Conservation (phyloP, 2,113 vertebrate species). For the Motacilla alba region DNA sequence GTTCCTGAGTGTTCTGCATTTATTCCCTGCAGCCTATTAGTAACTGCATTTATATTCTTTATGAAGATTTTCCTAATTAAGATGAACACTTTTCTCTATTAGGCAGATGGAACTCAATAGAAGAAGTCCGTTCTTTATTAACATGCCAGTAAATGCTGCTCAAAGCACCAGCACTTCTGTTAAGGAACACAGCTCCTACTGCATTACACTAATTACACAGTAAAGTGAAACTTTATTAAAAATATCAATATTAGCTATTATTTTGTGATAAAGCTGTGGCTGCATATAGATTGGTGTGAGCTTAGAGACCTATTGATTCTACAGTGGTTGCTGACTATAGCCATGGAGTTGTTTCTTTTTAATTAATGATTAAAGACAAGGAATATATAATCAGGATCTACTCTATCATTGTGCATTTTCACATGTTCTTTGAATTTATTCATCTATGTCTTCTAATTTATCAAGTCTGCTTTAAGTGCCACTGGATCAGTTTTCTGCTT, state of each 20-base stretch:
- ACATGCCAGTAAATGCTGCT: slow-evolving; percentile 32
- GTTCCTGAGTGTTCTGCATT: slow-evolving; percentile 12
- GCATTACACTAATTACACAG: slow-evolving; percentile 19
- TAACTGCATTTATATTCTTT: slow-evolving; percentile 48
- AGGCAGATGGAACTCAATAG: slow-evolving; percentile 67
- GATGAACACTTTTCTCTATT: slow-evolving; percentile 67
- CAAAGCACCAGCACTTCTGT: slow-evolving; percentile 26
- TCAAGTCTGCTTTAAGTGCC: background rate
- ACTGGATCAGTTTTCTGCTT: background rate
- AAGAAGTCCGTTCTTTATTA: slow-evolving; percentile 58
- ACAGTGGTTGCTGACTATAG: slow-evolving; percentile 11
- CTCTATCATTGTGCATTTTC: background rate
- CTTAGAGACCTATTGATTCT: slow-evolving; percentile 39
- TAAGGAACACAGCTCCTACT: slow-evolving; percentile 10
- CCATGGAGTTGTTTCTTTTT: slow-evolving; percentile 13
- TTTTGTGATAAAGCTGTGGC: slow-evolving; percentile 50
- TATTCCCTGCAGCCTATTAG: slow-evolving; percentile 40
- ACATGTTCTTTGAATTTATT: background rate
- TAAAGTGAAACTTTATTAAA: slow-evolving; percentile 58
- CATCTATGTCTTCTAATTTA: background rate
- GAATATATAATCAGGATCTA: background rate
- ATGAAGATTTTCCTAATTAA: slow-evolving; percentile 73
- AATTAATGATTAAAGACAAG: background rate
- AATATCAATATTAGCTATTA: slow-evolving; percentile 53
- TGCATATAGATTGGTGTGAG: slow-evolving; percentile 3